Evolutionary conservation across 2,113 vertebrate genomes (phyloP).

Genomic region (Callopanchax toddi): DNA sequence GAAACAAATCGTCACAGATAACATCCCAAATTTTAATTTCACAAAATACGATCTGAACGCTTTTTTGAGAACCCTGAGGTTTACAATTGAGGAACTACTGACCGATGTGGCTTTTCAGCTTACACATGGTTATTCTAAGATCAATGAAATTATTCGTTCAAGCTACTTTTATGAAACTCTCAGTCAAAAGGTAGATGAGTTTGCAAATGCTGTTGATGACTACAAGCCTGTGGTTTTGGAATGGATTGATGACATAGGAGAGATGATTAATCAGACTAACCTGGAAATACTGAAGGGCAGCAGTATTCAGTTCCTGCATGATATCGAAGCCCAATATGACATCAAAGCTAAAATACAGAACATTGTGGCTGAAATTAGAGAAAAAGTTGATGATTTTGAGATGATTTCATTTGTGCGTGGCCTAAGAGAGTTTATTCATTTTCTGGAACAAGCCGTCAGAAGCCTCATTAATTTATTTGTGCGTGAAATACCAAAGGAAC

Average conservation of each 20-base stretch:
- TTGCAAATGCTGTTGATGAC: constrained; percentile 77
- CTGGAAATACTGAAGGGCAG: constrained; percentile 76
- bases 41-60: constrained; percentile 82
- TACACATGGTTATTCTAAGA: constrained; percentile 69
- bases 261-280: constrained; percentile 74
- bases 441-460: constrained; percentile 48
- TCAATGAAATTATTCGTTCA: constrained; percentile 72
- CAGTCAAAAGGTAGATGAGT: constrained; percentile 79
- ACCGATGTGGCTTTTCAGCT: constrained; percentile 71
- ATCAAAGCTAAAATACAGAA: constrained; percentile 75
- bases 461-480: constrained; percentile 61
- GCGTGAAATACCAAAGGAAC: constrained; percentile 59
- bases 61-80: constrained; percentile 69
- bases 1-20: constrained; percentile 78
- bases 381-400: constrained; percentile 77
- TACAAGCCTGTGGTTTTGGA: constrained; percentile 72
- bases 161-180: constrained; percentile 71
- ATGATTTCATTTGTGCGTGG: constrained; percentile 60
- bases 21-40: constrained; percentile 75
- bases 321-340: constrained; percentile 78
- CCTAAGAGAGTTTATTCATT: constrained; percentile 69
- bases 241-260: constrained; percentile 73
- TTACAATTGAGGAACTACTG: constrained; percentile 69
- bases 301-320: constrained; percentile 78
- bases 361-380: constrained; percentile 73